These are phyloP conservation scores for Mystacides longicornis DNA, from an alignment of 2,888 invertebrate genomes.

Conservation along the genomic window DNA sequence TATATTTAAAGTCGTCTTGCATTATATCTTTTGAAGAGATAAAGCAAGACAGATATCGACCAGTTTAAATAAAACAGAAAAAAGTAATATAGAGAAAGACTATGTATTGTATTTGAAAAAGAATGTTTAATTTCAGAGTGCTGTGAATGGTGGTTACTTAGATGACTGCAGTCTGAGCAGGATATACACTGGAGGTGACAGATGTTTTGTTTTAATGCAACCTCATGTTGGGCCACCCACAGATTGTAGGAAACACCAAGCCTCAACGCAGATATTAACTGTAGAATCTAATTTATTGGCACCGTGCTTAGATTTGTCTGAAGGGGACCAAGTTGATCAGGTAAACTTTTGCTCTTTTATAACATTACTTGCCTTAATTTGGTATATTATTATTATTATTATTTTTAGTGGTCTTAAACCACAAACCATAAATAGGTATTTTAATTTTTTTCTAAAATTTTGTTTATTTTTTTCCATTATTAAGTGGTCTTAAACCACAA, in stretches of 20 bases:
- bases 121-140: background rate
- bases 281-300: constrained; percentile 52
- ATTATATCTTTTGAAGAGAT: no score
- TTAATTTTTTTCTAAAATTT: no score
- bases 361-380: no score
- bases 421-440: no score
- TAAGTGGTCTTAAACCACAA: no score
- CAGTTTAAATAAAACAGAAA: no score
- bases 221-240: constrained; percentile 40
- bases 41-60: no score
- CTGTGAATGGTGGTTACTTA: background rate
- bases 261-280: constrained; percentile 58
- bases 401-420: no score
- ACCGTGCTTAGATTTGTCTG: constrained; percentile 53
- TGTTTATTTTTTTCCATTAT: no score
- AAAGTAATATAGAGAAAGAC: background rate
- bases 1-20: no score
- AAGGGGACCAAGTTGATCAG: constrained; percentile 59
- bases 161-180: constrained; percentile 41
- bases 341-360: constrained; percentile 29
- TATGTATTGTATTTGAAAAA: background rate
- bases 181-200: constrained; percentile 81
- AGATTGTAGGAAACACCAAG: constrained; percentile 56
- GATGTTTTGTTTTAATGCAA: constrained; percentile 69
- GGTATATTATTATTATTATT: no score